A percentile compares a stretch with the other conserved stretches of the same genome.
These are phyloP conservation scores for Chrysotoxum bicinctum DNA, from an alignment of 2,888 invertebrate species.

Conservation along the genomic window DNA sequence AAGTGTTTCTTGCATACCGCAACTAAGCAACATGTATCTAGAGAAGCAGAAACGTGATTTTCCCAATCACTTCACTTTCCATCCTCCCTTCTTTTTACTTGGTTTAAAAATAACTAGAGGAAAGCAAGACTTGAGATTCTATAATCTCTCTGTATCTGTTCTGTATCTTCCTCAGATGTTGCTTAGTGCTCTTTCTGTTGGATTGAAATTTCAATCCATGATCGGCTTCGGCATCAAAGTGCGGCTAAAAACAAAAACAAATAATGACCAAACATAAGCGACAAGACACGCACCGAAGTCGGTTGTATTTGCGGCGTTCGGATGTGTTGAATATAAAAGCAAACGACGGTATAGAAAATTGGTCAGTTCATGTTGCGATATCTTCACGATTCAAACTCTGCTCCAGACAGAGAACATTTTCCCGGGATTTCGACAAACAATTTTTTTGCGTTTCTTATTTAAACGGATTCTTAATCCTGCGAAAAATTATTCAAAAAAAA, in stretches of 20 bases:
- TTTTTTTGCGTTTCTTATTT: conserved; percentile 15
- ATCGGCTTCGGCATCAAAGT: not conserved
- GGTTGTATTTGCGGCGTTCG: conserved; percentile 20
- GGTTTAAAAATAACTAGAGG: not conserved
- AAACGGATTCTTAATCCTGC: conserved; percentile 2
- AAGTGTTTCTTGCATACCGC: not conserved
- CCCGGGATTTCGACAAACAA: conserved; percentile 23
- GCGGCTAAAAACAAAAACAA: not conserved
- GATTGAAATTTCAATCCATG: not conserved
- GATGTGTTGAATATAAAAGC: conserved; percentile 68
- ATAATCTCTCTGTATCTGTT: not conserved
- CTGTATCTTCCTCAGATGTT: not conserved
- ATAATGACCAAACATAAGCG: conserved; percentile 3
- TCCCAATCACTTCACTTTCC: not conserved
- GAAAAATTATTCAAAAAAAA: not conserved
- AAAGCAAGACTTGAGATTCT: not conserved
- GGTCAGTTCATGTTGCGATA: conserved; percentile 70
- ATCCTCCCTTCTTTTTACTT: not conserved
- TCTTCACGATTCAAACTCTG: conserved; percentile 50
- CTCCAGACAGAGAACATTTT: not conserved
- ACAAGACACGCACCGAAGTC: conserved; percentile 19
- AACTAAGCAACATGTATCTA: not conserved
- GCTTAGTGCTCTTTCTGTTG: not conserved
- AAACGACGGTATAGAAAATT: conserved; percentile 59
- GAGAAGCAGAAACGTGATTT: not conserved